Base-by-base conservation (phyloP, 2,888 invertebrate genomes). In the Eurytoma adleriae region DNA sequence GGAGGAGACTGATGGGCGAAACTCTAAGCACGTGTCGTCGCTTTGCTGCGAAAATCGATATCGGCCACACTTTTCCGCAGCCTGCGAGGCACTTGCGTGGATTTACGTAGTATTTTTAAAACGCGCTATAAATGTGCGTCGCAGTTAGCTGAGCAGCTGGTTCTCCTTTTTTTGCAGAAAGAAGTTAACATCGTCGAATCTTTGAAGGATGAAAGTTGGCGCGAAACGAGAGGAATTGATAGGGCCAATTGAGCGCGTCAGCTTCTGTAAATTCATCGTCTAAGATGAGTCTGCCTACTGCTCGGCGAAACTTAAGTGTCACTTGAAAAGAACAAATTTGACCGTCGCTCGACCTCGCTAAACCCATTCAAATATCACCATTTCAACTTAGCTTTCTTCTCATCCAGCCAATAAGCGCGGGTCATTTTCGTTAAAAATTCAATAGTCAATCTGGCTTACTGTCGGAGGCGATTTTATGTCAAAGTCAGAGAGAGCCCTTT, bases 311-410 rank as follows among this genome's bases (percentile, higher is more conserved):
- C 40, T 62, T 48, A 70, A 70, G 79, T 67, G 75, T 75, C 75
- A 76, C 79, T 79, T 79, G 61, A 77, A 78, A 80, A 74, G 80
- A 82, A 82, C 80, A 27, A 80, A 82, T 82, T 80, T 82, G 82
- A 82, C 82, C 82, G 82, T 20, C 70, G 77, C 14, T 61, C 62
- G 80, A 80, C 82, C 82, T 76, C 79, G 70, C 40, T 7, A 40
- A 40, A 40, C 40, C 40, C 40, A 40, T 40, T 40, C 40, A 40
- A 40, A 40, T 40, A 40, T 40, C 40, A 40, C 40, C 40, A 40
- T 40, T 40, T 40, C 40, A 40, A 40, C 40, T 40, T 40, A 7
- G 40, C 40, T 40, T 40, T 40, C 40, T 40, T 40, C 40, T 40
- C 40, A 40, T 40, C 40, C 40, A 40, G 40, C 40, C 40, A 40